phyloP scores from a whole-genome alignment of 2,113 vertebrate genomes.

The Cariama cristata region DNA sequence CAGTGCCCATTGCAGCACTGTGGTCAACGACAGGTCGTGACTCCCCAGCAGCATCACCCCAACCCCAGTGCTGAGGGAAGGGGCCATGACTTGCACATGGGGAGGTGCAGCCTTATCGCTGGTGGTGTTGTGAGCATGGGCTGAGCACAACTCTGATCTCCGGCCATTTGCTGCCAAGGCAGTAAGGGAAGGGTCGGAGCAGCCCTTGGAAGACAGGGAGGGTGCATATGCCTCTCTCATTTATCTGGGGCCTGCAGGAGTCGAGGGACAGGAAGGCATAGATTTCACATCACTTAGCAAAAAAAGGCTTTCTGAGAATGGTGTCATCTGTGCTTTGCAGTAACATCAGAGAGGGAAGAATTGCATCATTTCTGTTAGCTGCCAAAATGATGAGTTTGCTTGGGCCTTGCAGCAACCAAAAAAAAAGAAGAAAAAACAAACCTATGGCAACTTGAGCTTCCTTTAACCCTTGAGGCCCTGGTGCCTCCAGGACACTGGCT shows the following conservation, averaged over 20 bases:
- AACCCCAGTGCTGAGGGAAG: neutral
- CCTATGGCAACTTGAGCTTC: neutral
- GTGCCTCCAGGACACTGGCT: neutral
- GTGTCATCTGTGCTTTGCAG: neutral
- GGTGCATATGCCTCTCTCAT: neutral
- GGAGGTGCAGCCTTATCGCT: neutral
- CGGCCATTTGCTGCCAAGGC: neutral
- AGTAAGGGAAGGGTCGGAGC: neutral
- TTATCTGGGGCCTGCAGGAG: neutral
- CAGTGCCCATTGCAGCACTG: neutral
- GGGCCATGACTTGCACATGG: no score
- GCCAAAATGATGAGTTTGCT: neutral
- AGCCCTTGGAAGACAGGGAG: neutral
- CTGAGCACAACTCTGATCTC: neutral
- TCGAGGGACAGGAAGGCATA: neutral
- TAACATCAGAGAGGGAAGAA: neutral
- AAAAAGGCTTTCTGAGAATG: neutral
- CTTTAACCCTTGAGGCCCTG: slow-evolving; percentile 26
- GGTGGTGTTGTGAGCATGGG: neutral
- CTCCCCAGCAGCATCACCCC: neutral
- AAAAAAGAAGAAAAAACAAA: neutral
- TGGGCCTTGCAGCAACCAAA: neutral
- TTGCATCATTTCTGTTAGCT: neutral
- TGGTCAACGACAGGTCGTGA: neutral
- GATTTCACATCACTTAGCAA: neutral